A percentile compares a stretch with the other conserved stretches of the same genome.
Evolutionary conservation across 2,888 invertebrate genomes (phyloP).

Genomic region (Chymomyza fuscimana): DNA sequence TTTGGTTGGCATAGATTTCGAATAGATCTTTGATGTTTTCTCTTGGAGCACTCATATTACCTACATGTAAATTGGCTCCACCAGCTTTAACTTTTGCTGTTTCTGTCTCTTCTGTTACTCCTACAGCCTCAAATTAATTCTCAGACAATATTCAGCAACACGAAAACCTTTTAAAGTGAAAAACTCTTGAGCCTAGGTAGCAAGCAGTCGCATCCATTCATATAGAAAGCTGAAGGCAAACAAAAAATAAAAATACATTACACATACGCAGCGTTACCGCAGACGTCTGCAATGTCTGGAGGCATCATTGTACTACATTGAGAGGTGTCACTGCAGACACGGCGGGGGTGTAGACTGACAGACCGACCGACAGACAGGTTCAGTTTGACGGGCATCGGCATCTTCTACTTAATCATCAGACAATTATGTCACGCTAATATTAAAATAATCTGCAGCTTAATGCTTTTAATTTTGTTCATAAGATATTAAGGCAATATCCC

Average conservation of each 20-base stretch:
- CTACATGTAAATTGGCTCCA: no score
- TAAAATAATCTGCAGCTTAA: conserved; percentile 61
- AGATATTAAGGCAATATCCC: conserved; percentile 37
- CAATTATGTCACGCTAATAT: conserved; percentile 67
- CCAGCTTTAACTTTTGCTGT: no score
- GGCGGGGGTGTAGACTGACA: no score
- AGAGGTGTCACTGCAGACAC: background rate
- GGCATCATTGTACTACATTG: background rate
- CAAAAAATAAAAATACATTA: background rate
- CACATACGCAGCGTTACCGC: background rate
- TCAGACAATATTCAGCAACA: background rate
- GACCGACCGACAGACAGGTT: background rate
- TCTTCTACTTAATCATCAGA: conserved; percentile 58
- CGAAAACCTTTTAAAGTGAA: background rate
- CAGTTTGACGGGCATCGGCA: conserved; percentile 13
- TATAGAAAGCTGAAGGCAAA: background rate
- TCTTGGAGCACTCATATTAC: no score
- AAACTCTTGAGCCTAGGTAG: background rate
- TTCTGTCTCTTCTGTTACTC: background rate
- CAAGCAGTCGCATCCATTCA: background rate
- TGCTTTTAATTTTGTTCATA: conserved; percentile 62
- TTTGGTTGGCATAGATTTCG: no score
- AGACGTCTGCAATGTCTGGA: background rate
- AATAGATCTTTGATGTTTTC: no score
- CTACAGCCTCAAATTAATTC: background rate